Base-by-base conservation (phyloP, 2,888 invertebrate genomes). In the Masnerella sp. region DNA sequence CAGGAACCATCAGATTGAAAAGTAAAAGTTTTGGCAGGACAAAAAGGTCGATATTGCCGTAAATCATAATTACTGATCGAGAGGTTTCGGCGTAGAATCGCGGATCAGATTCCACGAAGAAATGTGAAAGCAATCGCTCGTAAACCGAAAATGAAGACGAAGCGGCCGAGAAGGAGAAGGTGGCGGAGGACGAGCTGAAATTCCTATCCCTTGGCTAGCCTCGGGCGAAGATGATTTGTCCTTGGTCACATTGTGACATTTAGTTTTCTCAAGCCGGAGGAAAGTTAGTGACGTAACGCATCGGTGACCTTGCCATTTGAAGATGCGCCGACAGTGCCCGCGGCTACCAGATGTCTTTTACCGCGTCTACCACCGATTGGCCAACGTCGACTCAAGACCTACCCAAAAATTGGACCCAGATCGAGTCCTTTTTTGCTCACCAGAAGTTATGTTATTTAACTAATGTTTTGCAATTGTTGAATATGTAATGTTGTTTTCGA, bases 291-390 rank as follows among this genome's bases (percentile, higher is more conserved):
- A 77, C 72, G 75, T 74, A 77, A 78, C 58, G 42, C 56, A 42
- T 42, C 69, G 52, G 54, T 76, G 78, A 78, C 78, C 78, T 78
- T 78, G 77, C 75, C 78, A 78, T 78, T 78, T 78, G 76, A 78
- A 77, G 78, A 78, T 78, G 77, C 59, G 76, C 77, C 72, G 67
- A 40, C 58, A 34, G 36, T 49, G 78, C 78, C 75, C 68, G 59
- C 62, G 75, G 78, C 75, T 67, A 52, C 67, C 74, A 71, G 61
- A 47, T 76, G 56, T 70, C 70, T 74, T 69, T 67, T 74, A 65
- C 61, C 47, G 56, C 52, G 71, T 69, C 22, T 58, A 18, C 30
- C 11, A 4, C 11, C 42, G 61, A 61, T 62, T 62, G 62, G 25
- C 28, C 40, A 62, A 62, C 30, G 14, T 9, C 11, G 11, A 2